Percentiles rank a stretch among this genome's conserved stretches.
Evolutionary conservation across 2,888 invertebrate genomes (phyloP).

Genomic region (Sminthurinus aureus): DNA sequence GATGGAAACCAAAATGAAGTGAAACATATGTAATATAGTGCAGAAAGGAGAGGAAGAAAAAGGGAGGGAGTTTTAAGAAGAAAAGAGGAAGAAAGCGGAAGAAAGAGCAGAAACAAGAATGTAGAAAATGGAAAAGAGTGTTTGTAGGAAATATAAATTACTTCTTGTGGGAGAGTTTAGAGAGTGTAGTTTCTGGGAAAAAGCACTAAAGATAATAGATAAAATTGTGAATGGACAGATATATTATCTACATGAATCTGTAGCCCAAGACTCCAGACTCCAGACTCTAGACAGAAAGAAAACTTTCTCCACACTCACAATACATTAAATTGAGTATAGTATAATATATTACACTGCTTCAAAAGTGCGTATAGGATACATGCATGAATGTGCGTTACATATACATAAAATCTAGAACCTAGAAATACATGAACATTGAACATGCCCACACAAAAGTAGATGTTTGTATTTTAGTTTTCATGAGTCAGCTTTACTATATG

Average conservation of each 20-base stretch:
- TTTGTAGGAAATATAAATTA: constrained; percentile 4
- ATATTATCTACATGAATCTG: too few relatives aligned
- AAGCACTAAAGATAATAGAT: constrained; percentile 20
- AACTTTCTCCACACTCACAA: not conserved
- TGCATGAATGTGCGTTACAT: too few relatives aligned
- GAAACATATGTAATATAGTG: too few relatives aligned
- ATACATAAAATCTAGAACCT: too few relatives aligned
- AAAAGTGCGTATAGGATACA: too few relatives aligned
- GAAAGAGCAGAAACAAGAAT: not conserved
- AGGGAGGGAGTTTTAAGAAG: too few relatives aligned
- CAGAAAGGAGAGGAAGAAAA: too few relatives aligned
- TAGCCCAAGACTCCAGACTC: not conserved
- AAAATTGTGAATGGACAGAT: not conserved
- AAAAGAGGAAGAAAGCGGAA: not conserved
- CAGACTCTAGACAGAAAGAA: too few relatives aligned
- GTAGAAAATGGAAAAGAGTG: not conserved
- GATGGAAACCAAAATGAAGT: too few relatives aligned
- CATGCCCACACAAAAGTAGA: not conserved
- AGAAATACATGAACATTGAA: too few relatives aligned
- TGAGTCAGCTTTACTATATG: not conserved
- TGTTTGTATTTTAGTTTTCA: not conserved
- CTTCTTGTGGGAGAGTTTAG: not conserved
- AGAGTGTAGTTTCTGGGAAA: not conserved
- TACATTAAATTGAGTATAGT: too few relatives aligned
- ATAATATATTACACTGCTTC: not conserved